These are phyloP conservation scores for Campaea margaritaria DNA, from an alignment of 2,888 invertebrate genomes.

Conservation along the genomic window DNA sequence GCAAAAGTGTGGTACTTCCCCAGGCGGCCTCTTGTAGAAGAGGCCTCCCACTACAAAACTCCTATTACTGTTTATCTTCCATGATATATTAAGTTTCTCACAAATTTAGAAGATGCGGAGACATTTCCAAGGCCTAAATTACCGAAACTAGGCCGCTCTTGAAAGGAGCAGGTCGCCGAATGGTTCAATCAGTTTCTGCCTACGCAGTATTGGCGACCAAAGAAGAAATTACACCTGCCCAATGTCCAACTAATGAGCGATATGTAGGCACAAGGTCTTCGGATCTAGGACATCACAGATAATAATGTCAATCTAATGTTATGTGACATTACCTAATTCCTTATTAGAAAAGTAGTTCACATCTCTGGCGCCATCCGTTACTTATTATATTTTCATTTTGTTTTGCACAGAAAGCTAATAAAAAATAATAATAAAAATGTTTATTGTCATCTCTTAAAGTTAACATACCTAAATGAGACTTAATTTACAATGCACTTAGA, in stretches of 20 bases:
- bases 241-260: conserved; percentile 31
- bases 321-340: neutral
- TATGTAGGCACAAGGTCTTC: conserved; percentile 17
- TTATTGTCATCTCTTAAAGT: no score
- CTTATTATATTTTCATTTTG: no score
- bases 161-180: neutral
- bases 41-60: no score
- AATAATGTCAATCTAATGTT: conserved; percentile 12
- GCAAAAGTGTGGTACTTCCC: no score
- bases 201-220: conserved; percentile 6
- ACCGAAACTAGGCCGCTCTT: neutral
- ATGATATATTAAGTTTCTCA: neutral
- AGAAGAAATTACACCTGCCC: conserved; percentile 21
- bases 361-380: no score
- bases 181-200: conserved; percentile 9
- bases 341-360: no score
- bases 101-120: neutral
- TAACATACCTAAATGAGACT: no score
- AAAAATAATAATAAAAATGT: no score
- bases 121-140: neutral
- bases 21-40: no score
- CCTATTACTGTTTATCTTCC: no score
- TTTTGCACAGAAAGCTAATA: no score
- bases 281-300: conserved; percentile 13
- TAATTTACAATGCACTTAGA: no score